These are phyloP conservation scores for Nomada goodeniana DNA, from an alignment of 2,888 invertebrate genomes.

Conservation along the genomic window DNA sequence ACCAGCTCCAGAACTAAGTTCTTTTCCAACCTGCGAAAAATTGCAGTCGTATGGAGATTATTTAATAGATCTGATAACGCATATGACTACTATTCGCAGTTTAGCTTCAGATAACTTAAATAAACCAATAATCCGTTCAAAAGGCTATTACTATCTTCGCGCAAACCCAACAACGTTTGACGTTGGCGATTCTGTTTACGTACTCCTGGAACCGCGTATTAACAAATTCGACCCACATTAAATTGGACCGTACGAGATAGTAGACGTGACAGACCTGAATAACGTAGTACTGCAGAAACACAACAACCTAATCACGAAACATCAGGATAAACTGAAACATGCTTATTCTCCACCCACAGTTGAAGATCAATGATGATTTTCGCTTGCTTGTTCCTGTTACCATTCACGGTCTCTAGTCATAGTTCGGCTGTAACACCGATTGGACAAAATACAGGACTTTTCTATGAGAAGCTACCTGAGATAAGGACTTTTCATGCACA, in stretches of 20 bases:
- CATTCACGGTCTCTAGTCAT: too few species aligned
- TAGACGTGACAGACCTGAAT: neutral
- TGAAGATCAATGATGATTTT: neutral
- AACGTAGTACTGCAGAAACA: neutral
- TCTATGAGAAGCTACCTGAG: too few species aligned
- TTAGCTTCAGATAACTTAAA: neutral
- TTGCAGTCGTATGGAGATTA: neutral
- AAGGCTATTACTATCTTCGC: neutral
- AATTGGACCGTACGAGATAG: constrained; percentile 3
- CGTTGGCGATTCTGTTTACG: neutral
- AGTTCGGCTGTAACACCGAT: too few species aligned
- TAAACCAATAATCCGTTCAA: too few species aligned
- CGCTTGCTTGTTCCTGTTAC: too few species aligned
- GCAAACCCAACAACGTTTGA: neutral
- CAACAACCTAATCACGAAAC: neutral
- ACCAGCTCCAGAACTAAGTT: neutral
- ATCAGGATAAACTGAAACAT: neutral
- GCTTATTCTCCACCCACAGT: neutral
- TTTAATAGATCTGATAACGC: neutral
- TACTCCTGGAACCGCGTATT: too few species aligned
- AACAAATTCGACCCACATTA: constrained; percentile 11
- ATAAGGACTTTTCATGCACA: too few species aligned
- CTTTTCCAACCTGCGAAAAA: neutral
- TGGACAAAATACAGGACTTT: too few species aligned
- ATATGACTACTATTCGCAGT: neutral